phyloP scores from a whole-genome alignment of 1,140 invertebrate genomes.

The Dicyema japonicum region DNA sequence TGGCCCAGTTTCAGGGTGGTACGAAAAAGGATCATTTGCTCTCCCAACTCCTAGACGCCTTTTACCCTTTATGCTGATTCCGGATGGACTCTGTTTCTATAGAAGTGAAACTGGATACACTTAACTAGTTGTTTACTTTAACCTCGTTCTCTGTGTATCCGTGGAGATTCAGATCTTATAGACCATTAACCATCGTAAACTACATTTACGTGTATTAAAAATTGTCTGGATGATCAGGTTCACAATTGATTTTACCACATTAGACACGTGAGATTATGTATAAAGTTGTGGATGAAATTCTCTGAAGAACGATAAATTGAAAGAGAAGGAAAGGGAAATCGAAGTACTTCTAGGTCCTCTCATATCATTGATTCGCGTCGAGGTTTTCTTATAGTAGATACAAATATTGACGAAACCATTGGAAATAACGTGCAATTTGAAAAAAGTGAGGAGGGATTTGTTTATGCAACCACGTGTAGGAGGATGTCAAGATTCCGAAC shows the following conservation, averaged over 20 bases:
- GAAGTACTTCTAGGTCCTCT: constrained; percentile 44
- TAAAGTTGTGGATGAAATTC: constrained; percentile 55
- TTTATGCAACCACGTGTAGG: constrained; percentile 24
- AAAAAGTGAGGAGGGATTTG: constrained; percentile 33
- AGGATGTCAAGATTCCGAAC: constrained; percentile 23
- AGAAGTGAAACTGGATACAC: too few relatives aligned
- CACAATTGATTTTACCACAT: constrained; percentile 1
- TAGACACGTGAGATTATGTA: constrained; percentile 63
- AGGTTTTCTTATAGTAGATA: constrained; percentile 24
- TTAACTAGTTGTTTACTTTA: too few relatives aligned
- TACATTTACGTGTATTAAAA: constrained; percentile 70
- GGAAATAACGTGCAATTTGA: constrained; percentile 95
- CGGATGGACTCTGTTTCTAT: too few relatives aligned
- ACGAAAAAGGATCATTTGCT: too few relatives aligned
- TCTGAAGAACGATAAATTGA: constrained; percentile 78
- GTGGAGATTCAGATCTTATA: too few relatives aligned
- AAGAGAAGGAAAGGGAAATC: constrained; percentile 60
- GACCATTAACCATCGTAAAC: too few relatives aligned
- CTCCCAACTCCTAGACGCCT: too few relatives aligned
- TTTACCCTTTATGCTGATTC: too few relatives aligned
- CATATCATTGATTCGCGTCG: constrained; percentile 61
- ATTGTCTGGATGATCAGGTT: constrained; percentile 67
- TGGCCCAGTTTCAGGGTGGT: too few relatives aligned
- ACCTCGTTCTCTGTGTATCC: too few relatives aligned
- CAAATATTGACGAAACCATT: constrained; percentile 75